Conservation (phyloP, 1,140 invertebrate species). For the Amyelois transitella region DNA sequence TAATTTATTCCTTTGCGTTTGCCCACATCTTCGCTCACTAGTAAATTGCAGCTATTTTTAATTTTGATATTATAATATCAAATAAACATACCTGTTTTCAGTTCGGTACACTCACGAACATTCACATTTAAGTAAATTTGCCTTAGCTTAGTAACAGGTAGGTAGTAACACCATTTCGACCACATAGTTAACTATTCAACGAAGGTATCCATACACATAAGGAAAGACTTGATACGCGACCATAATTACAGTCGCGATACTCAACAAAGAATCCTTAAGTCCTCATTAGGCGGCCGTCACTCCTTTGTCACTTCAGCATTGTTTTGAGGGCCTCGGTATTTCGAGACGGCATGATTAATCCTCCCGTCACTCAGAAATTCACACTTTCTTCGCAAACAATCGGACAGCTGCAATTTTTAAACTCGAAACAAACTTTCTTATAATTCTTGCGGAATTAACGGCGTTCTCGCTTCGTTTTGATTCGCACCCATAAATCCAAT, state of each 20-base stretch:
- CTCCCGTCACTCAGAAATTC: constrained; percentile 15
- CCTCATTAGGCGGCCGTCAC: background rate
- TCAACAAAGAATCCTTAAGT: background rate
- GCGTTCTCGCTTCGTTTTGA: background rate
- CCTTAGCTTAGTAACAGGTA: no score
- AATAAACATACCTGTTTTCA: no score
- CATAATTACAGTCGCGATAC: background rate
- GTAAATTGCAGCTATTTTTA: no score
- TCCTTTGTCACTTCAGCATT: background rate
- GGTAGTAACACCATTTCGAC: no score
- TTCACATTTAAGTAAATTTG: no score
- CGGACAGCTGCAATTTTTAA: constrained; percentile 22
- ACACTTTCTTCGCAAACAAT: constrained; percentile 12
- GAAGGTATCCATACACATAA: background rate
- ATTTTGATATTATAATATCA: no score
- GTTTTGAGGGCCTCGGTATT: constrained; percentile 9
- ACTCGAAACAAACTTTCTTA: background rate
- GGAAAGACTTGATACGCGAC: background rate
- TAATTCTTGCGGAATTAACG: background rate
- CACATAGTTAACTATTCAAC: no score
- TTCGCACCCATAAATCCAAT: background rate
- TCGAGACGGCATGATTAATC: constrained; percentile 53
- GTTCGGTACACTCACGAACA: no score
- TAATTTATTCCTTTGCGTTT: no score
- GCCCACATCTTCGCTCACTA: no score